These are phyloP conservation scores for Ceratosolen fusciceps DNA, from an alignment of 1,140 invertebrate species.

Conservation along the genomic window DNA sequence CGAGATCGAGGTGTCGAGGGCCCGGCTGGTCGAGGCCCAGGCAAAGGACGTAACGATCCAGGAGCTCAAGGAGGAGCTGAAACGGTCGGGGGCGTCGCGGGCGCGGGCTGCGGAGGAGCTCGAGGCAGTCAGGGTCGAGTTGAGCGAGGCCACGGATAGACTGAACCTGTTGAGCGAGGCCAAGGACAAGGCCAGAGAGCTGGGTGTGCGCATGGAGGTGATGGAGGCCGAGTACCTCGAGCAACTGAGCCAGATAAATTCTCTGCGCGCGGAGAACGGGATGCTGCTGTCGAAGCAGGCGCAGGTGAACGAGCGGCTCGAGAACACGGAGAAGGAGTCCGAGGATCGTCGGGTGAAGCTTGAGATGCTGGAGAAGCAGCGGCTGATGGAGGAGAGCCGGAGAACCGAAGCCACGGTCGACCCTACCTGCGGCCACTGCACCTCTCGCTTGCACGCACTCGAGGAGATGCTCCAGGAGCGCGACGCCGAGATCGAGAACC, in stretches of 20 bases:
- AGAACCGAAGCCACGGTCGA: conserved; percentile 47
- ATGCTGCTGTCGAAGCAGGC: conserved; percentile 62
- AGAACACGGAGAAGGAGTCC: conserved; percentile 64
- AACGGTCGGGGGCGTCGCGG: conserved; percentile 55
- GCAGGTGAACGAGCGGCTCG: conserved; percentile 64
- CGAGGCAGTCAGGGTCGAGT: conserved; percentile 42
- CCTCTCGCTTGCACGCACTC: conserved; percentile 58
- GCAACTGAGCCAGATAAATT: conserved; percentile 63
- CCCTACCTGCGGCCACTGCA: conserved; percentile 60
- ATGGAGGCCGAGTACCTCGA: conserved; percentile 68
- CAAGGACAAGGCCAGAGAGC: conserved; percentile 64
- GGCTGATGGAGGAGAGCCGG: conserved; percentile 23
- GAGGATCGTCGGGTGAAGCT: conserved; percentile 59
- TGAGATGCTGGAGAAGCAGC: conserved; percentile 58
- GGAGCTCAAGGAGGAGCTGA: conserved; percentile 54
- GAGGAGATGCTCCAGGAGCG: conserved; percentile 80
- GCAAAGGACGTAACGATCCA: conserved; percentile 55
- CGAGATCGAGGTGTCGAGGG: conserved; percentile 49
- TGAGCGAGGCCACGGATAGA: conserved; percentile 48
- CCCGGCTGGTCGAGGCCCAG: conserved; percentile 48
- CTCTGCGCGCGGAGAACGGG: conserved; percentile 62
- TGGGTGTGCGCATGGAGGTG: conserved; percentile 66
- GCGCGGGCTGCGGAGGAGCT: conserved; percentile 57
- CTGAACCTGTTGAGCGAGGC: conserved; percentile 56
- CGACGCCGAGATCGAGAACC: conserved; percentile 80